Conservation (phyloP, 2,113 vertebrate genomes). For the Xyliphius kryptos region DNA sequence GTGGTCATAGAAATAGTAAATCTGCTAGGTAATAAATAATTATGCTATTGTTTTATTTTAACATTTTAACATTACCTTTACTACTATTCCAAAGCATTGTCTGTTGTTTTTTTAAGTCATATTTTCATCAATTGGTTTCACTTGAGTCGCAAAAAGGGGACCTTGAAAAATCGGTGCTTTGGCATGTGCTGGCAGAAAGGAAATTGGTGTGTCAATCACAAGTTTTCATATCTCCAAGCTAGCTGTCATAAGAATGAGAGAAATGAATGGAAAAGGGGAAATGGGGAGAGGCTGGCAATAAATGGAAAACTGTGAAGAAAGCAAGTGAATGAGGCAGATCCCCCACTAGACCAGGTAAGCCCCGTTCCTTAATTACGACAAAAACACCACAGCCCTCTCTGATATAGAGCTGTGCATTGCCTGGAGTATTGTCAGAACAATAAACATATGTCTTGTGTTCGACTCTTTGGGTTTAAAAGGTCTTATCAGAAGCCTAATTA, state of each 20-base stretch:
- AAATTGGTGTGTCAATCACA: conserved; percentile 56
- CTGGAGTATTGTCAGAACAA: conserved; percentile 40
- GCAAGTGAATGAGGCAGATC: conserved; percentile 34
- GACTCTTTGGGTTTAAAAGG: conserved; percentile 26
- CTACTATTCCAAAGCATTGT: conserved; percentile 35
- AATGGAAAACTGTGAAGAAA: conserved; percentile 36
- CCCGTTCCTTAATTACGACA: conserved; percentile 43
- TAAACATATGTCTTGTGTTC: conserved; percentile 17
- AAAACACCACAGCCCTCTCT: conserved; percentile 28
- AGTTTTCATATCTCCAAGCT: conserved; percentile 52
- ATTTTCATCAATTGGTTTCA: conserved; percentile 45
- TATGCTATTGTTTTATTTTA: conserved; percentile 33
- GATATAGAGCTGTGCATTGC: conserved; percentile 39
- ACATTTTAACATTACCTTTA: conserved; percentile 42
- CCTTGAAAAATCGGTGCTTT: conserved; percentile 48
- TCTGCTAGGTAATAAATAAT: conserved; percentile 20
- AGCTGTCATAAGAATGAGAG: conserved; percentile 44
- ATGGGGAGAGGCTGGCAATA: conserved; percentile 31
- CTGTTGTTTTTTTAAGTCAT: conserved; percentile 40
- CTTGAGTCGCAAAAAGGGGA: conserved; percentile 40
- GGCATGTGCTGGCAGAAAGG: conserved; percentile 45
- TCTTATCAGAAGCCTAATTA: neutral
- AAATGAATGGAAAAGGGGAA: conserved; percentile 30
- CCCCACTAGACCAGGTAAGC: conserved; percentile 29
- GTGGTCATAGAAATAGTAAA: neutral